Percentiles rank a stretch among this genome's conserved stretches.
phyloP scores from a whole-genome alignment of 1,140 invertebrate genomes.

The Drosophila tsacasi region DNA sequence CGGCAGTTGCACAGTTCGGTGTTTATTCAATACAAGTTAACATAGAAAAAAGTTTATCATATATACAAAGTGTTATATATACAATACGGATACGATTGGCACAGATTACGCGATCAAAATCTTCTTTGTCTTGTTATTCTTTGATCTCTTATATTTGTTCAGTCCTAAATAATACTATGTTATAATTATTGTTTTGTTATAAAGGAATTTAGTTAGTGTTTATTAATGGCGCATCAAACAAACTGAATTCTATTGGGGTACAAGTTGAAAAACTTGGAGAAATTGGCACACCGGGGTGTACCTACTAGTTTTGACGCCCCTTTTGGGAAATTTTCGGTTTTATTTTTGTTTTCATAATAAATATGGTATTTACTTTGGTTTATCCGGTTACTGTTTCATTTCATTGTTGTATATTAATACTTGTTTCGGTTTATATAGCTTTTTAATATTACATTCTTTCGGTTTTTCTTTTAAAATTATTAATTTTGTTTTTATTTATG shows the following conservation, averaged over 20 bases:
- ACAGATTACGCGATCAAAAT: constrained; percentile 74
- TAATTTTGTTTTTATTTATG: constrained; percentile 21
- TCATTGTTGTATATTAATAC: constrained; percentile 22
- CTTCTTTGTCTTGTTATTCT: constrained; percentile 28
- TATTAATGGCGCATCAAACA: constrained; percentile 13
- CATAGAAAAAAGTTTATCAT: constrained; percentile 69
- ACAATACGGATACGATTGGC: constrained; percentile 78
- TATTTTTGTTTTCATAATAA: background rate
- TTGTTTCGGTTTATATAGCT: constrained; percentile 11
- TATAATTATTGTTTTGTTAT: constrained; percentile 1
- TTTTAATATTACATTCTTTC: constrained; percentile 19
- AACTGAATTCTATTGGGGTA: background rate
- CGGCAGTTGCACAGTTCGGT: constrained; percentile 32
- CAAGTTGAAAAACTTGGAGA: constrained; percentile 21
- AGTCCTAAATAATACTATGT: constrained; percentile 5
- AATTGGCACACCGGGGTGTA: background rate
- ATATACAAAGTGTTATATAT: constrained; percentile 67
- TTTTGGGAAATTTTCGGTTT: background rate
- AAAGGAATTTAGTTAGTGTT: background rate
- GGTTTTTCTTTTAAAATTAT: constrained; percentile 20
- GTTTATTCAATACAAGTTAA: constrained; percentile 47
- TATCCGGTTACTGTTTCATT: constrained; percentile 13
- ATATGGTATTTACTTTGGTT: constrained; percentile 2
- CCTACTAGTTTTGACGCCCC: constrained; percentile 1
- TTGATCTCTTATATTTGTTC: constrained; percentile 14